A percentile compares a stretch with the other conserved stretches of the same genome.
Evolutionary conservation across 1,140 invertebrate genomes (phyloP).

Genomic region (Radopholus similis): DNA sequence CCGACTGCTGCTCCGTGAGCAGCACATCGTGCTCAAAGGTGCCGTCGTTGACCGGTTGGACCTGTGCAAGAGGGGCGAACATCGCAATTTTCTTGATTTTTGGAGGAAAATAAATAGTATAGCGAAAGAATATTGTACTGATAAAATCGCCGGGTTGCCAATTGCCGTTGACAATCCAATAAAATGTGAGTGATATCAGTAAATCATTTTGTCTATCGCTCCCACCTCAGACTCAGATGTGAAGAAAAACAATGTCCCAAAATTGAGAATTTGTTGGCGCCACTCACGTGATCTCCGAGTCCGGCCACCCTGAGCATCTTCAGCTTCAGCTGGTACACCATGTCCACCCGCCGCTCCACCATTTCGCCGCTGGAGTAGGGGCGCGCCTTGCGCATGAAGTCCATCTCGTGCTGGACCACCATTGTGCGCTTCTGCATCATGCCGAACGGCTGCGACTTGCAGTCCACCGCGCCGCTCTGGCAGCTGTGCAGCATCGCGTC

Average conservation of each 20-base stretch:
- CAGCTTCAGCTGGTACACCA: constrained; percentile 37
- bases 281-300: constrained; percentile 29
- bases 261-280: no score
- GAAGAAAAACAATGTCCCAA: no score
- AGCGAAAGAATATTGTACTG: no score
- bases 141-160: no score
- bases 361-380: constrained; percentile 17
- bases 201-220: no score
- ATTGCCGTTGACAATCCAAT: no score
- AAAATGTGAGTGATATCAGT: no score
- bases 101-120: no score
- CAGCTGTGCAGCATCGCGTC: constrained; percentile 32
- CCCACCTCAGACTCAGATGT: no score
- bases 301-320: constrained; percentile 35
- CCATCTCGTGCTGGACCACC: constrained; percentile 37
- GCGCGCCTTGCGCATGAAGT: constrained; percentile 17
- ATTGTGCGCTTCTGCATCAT: constrained; percentile 24
- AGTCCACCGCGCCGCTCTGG: constrained; percentile 27
- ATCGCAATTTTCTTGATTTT: no score
- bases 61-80: constrained; percentile 15
- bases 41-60: constrained; percentile 42
- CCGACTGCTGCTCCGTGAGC: constrained; percentile 41
- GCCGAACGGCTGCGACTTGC: constrained; percentile 25
- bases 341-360: constrained; percentile 41
- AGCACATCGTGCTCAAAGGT: constrained; percentile 47